Base-by-base conservation (phyloP, 2,113 vertebrate genomes). In the Gambusia holbrooki region DNA sequence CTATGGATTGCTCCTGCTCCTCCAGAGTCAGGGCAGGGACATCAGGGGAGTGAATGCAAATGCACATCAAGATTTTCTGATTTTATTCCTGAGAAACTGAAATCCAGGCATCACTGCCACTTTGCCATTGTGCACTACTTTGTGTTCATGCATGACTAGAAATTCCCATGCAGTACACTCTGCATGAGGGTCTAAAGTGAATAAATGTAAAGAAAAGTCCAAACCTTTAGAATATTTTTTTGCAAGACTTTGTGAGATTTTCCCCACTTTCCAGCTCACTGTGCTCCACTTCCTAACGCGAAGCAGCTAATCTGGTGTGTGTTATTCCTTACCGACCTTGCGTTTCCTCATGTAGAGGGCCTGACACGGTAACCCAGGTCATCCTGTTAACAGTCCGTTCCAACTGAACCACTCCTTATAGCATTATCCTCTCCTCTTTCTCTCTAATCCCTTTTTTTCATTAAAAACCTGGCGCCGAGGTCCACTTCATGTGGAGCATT, bases 371-470 rank as follows among this genome's bases (percentile, higher is more conserved):
- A 79, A 77, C 73, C 62, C 42, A 1, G 68, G 82, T 85, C 84
- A 83, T 74, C 62, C 76, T 82, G 80, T 77, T 86, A 84, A 80
- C 88, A 76, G 62, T 54, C 78, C 63, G 80, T 77, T 80, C 62
- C 73, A 8, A 19, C 69, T 80, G 45, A 73, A 68, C 78, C 71
- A 58, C 78, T 66, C 75, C 28, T 69, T 45, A 60, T 35, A 61
- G 78, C 69, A 3, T 73, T 80, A 90, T 89, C 17, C 14, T 7
- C n/a, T 22, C 32, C 33, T 35, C 33, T 10, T n/a, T 7, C 22
- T 51, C 58, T 69, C 80, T 90, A 91, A 92, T 90, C 92, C 90
- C 74, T 37, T 90, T 37, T 90, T 93, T 88, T 90, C 81, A 86
- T 88, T 84, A 82, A 70, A 82, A 77, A 87, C 74, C 64, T 8